Evolutionary conservation across 2,888 invertebrate species (phyloP).

Genomic region (Lumbricus terrestris): DNA sequence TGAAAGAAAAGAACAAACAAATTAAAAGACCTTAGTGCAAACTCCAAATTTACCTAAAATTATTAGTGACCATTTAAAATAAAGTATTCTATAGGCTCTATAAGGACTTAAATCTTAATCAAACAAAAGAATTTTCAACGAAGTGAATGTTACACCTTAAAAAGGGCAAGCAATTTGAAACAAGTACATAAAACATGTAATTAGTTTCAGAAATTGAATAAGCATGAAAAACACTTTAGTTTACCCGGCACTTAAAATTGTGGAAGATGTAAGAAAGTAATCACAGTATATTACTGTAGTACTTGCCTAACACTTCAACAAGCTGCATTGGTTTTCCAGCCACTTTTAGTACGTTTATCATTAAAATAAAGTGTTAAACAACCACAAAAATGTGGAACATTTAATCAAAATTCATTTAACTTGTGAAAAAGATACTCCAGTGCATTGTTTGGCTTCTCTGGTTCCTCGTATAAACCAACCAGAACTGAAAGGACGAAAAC

Average conservation of each 20-base stretch:
- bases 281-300: neutral
- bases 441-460: slow-evolving; percentile 80
- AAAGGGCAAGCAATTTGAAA: neutral
- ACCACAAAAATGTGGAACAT: neutral
- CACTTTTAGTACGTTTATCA: too few species aligned
- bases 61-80: too few species aligned
- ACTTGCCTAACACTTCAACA: neutral
- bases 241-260: too few species aligned
- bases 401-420: neutral
- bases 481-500: slow-evolving; percentile 63
- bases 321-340: too few species aligned
- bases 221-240: too few species aligned
- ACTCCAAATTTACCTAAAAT: too few species aligned
- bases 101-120: neutral
- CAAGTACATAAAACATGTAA: neutral
- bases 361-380: neutral
- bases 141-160: neutral
- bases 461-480: slow-evolving; percentile 80
- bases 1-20: too few species aligned
- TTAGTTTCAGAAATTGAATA: neutral
- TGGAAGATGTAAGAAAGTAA: neutral
- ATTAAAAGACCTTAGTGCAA: too few species aligned
- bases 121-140: neutral
- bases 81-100: neutral
- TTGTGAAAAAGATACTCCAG: slow-evolving; percentile 64